Base-by-base conservation (phyloP, 2,113 vertebrate genomes). In the Halichoerus grypus region DNA sequence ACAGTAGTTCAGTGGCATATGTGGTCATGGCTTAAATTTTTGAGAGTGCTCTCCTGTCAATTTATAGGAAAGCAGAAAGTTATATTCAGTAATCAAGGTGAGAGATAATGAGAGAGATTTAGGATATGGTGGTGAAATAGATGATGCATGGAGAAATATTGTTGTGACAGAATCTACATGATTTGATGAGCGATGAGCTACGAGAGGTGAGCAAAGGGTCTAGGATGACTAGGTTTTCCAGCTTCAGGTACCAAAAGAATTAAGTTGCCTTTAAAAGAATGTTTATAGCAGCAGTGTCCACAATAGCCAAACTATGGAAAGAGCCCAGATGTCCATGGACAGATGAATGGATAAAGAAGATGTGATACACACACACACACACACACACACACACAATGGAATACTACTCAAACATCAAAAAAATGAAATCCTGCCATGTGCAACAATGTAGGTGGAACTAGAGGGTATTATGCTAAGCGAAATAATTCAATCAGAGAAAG, bases 1-100 rank as follows among this genome's bases (percentile, higher is more conserved):
- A 10, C 19, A 42, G 28, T 42, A 80, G 10, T 6, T 18, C 4
- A 46, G 3, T 65, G 67, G 53, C 12, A 14, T 84, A 19, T 74
- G 16, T 89, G 14, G 49, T 89, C 24, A 74, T 24, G 63, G 31
- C 36, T 95, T 90, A 67, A 21, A 59, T n/a, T 79, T 90, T 84
- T 67, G 13, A 83, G 55, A 80, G 16, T 61, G 22, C 21, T 53
- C 7, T 88, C 31, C 39, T 3, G 7, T 80, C 49, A 80, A 4
- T 85, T 94, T 80, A 36, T 36, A 63, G 24, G 19, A 83, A 94
- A 84, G n/a, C 36, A 74, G 26, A 81, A 97, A 88, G 16, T 31
- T 36, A 12, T 36, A 24, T 53, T 87, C 49, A 55, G 28, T 83
- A 86, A 86, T 77, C 51, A 36, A 82, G 10, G 28, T 5, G 36